These are phyloP conservation scores for Microcebus murinus DNA, from an alignment of 2,113 vertebrate genomes.

Conservation along the genomic window DNA sequence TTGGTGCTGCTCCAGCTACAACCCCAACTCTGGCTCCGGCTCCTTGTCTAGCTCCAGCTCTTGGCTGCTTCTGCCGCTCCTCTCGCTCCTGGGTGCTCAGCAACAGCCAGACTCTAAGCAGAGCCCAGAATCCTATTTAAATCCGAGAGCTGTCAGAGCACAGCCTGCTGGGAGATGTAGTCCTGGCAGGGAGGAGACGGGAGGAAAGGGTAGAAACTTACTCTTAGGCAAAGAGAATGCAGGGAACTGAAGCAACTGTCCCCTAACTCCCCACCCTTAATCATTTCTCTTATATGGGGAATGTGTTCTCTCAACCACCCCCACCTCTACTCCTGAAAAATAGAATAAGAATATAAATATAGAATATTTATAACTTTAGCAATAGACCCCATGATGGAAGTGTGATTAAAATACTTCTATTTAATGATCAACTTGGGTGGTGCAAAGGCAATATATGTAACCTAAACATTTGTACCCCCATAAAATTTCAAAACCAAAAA, in stretches of 20 bases:
- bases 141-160: conserved; percentile 69
- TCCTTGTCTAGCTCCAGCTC: conserved; percentile 40
- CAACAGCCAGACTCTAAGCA: not conserved
- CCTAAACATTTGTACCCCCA: too few relatives aligned
- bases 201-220: not conserved
- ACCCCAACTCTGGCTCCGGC: not conserved
- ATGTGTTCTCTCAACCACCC: not conserved
- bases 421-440: too few relatives aligned
- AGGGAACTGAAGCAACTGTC: not conserved
- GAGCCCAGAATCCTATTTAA: conserved; percentile 69
- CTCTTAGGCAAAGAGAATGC: not conserved
- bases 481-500: too few relatives aligned
- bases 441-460: too few relatives aligned
- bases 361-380: conserved; percentile 36
- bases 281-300: not conserved
- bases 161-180: conserved; percentile 79
- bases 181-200: not conserved
- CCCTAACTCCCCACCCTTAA: not conserved
- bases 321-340: not conserved
- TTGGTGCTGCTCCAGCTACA: not conserved
- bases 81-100: not conserved
- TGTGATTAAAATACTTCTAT: conserved; percentile 46
- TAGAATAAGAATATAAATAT: not conserved
- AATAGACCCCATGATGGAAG: not conserved
- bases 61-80: conserved; percentile 17